phyloP scores from a whole-genome alignment of 2,113 vertebrate genomes.

The Cisticola juncidis region DNA sequence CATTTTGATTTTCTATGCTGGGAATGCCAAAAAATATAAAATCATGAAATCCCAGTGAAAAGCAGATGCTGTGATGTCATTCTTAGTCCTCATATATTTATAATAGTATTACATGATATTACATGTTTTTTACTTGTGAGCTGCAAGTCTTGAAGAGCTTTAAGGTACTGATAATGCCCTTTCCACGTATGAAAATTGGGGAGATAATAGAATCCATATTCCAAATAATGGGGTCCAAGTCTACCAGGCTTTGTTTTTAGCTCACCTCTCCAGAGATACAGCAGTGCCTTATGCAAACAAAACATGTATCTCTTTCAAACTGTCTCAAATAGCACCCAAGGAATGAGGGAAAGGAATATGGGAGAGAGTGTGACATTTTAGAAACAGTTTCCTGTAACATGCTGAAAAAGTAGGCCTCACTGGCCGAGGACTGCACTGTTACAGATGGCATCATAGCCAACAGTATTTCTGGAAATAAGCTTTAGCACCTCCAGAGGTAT shows the following conservation, averaged over 20 bases:
- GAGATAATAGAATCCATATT: conserved; percentile 16
- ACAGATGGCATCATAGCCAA: conserved; percentile 8
- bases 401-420: neutral
- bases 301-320: neutral
- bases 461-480: conserved; percentile 10
- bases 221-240: neutral
- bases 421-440: neutral
- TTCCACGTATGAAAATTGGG: neutral
- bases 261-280: neutral
- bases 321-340: neutral
- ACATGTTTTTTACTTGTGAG: neutral
- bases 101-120: neutral
- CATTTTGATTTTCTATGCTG: conserved; percentile 1
- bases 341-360: neutral
- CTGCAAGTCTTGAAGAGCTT: neutral
- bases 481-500: neutral
- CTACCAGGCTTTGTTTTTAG: neutral
- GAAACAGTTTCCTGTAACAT: neutral
- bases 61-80: neutral
- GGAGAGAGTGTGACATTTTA: neutral
- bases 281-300: neutral
- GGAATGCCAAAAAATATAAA: neutral
- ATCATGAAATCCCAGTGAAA: neutral
- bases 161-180: neutral
- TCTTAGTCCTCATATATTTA: neutral